Evolutionary conservation across 2,797 vertebrate species (phyloP).

Genomic region (Hydrophis major): DNA sequence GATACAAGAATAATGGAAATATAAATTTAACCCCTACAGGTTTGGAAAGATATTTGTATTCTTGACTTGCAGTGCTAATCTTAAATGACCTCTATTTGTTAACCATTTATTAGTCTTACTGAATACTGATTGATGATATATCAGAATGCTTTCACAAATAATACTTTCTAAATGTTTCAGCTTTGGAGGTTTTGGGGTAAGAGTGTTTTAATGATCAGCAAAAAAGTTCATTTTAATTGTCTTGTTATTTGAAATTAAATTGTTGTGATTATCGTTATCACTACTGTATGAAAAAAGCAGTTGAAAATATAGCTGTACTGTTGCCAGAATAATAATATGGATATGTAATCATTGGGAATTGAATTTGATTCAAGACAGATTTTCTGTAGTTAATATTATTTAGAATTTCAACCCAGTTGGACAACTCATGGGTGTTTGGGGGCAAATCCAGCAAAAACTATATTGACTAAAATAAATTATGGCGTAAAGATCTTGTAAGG

Average conservation of each 20-base stretch:
- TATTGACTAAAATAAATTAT: not conserved
- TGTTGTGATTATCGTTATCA: not conserved
- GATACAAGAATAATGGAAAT: conserved; percentile 36
- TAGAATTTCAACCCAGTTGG: not conserved
- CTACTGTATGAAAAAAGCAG: not conserved
- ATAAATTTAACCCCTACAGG: conserved; percentile 26
- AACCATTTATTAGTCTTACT: conserved; percentile 3
- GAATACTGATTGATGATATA: conserved; percentile 10
- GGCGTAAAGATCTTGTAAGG: not conserved
- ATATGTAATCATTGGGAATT: not conserved
- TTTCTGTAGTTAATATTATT: not conserved
- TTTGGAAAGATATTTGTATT: conserved; percentile 11
- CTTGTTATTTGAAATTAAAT: not conserved
- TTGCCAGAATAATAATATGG: not conserved
- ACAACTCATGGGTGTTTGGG: not conserved
- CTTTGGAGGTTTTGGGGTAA: conserved; percentile 12
- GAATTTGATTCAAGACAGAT: not conserved
- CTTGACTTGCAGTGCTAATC: not conserved
- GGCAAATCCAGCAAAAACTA: not conserved
- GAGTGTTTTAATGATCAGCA: not conserved
- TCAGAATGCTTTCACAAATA: conserved; percentile 7
- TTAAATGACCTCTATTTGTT: conserved; percentile 19
- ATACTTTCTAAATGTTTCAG: conserved; percentile 8
- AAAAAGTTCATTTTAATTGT: conserved; percentile 2
- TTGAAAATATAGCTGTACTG: not conserved